Evolutionary conservation across 2,797 vertebrate genomes (phyloP).

Genomic region (Gymnoscopelus microlampas): DNA sequence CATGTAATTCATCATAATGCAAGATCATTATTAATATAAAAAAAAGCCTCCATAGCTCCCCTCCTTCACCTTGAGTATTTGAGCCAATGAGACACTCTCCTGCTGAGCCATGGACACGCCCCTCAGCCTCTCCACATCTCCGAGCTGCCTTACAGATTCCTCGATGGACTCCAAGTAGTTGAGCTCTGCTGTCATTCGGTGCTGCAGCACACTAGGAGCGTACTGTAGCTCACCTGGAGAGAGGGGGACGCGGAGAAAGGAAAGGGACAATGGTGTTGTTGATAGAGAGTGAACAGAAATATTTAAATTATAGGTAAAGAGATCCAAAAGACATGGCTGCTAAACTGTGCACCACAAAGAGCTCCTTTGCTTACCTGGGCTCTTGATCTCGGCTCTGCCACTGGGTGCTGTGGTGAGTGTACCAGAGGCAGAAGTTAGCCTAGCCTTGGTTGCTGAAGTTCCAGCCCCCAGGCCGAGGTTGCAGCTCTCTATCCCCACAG

Average conservation of each 20-base stretch:
- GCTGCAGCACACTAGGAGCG: conserved; percentile 90
- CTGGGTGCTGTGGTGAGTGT: conserved; percentile 22
- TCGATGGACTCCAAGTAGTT: conserved; percentile 92
- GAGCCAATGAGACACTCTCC: conserved; percentile 91
- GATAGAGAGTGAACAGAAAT: neutral
- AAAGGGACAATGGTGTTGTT: neutral
- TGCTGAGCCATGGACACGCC: conserved; percentile 93
- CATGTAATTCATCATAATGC: no score
- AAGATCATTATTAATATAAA: no score
- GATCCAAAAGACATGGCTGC: neutral
- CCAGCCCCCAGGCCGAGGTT: conserved; percentile 17
- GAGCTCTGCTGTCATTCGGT: conserved; percentile 89
- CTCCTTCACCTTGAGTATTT: conserved; percentile 91
- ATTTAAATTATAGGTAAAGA: neutral
- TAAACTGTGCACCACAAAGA: neutral
- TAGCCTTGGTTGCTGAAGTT: conserved; percentile 12
- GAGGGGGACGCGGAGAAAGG: neutral
- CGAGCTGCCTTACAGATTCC: conserved; percentile 91
- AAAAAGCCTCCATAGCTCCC: no score
- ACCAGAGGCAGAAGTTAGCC: conserved; percentile 9
- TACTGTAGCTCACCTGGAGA: conserved; percentile 84
- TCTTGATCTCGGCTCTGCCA: conserved; percentile 46
- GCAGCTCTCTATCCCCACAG: conserved; percentile 31
- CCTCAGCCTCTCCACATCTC: conserved; percentile 88
- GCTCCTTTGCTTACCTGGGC: conserved; percentile 55